Conservation (phyloP, 1,140 invertebrate genomes). For the Ostrea edulis region DNA sequence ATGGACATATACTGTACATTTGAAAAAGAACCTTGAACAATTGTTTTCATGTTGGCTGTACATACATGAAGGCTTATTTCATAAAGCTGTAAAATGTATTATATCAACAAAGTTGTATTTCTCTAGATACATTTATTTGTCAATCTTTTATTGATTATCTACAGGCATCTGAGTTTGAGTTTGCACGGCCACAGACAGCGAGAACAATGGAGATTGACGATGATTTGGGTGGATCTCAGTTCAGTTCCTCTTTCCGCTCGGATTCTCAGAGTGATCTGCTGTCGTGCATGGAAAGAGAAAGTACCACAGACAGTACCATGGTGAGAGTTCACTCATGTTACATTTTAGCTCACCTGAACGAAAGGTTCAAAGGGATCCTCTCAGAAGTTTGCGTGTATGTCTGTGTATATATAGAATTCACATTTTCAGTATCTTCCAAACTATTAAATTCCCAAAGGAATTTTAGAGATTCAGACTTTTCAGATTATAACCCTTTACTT, state of each 20-base stretch:
- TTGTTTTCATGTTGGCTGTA: too few species aligned
- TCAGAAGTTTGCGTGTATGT: neutral
- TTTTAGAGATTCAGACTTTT: neutral
- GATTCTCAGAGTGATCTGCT: slow-evolving; percentile 54
- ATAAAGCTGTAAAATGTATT: too few species aligned
- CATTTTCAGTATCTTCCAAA: neutral
- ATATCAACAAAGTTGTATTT: too few species aligned
- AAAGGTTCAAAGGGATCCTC: neutral
- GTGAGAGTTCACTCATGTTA: slow-evolving; percentile 48
- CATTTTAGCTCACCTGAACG: too few species aligned
- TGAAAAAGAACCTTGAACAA: too few species aligned
- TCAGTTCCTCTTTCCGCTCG: slow-evolving; percentile 50
- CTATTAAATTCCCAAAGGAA: neutral
- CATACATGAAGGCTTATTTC: too few species aligned
- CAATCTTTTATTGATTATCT: neutral
- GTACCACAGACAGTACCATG: slow-evolving; percentile 68
- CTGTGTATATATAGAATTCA: too few species aligned
- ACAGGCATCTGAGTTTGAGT: slow-evolving; percentile 60
- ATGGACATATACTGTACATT: too few species aligned
- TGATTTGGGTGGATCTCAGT: slow-evolving; percentile 33
- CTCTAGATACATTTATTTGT: neutral
- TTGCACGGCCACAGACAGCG: slow-evolving; percentile 64
- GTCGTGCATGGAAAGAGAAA: slow-evolving; percentile 68
- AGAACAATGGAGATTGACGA: slow-evolving; percentile 74
- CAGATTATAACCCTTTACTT: too few species aligned